Evolutionary conservation across 2,888 invertebrate species (phyloP).

Genomic region (Euphydryas editha): DNA sequence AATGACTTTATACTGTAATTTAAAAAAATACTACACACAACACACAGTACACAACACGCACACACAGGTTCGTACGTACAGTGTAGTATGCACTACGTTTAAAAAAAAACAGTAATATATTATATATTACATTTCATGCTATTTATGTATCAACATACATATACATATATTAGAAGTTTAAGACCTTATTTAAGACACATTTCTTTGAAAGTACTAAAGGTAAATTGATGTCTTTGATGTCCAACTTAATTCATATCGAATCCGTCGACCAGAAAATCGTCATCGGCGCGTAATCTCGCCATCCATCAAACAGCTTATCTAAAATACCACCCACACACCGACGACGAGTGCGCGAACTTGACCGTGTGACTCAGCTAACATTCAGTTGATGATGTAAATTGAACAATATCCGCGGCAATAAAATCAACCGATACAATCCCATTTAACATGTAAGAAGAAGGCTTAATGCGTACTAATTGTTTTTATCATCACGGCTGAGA

Average conservation of each 20-base stretch:
- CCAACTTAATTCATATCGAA: neutral
- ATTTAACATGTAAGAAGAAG: neutral
- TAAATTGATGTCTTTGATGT: neutral
- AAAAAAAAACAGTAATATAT: no score
- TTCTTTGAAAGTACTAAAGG: neutral
- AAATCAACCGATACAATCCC: no score
- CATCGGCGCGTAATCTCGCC: slow-evolving; percentile 13
- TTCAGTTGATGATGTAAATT: slow-evolving; percentile 7
- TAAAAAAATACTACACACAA: no score
- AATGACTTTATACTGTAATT: no score
- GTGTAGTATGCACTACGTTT: no score
- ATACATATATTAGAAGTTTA: no score
- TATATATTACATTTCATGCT: no score
- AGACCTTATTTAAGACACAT: neutral
- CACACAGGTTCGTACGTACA: no score
- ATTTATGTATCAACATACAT: no score
- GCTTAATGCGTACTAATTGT: neutral
- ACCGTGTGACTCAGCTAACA: slow-evolving; percentile 53
- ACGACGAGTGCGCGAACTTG: slow-evolving; percentile 52
- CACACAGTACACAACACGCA: no score
- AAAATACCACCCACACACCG: slow-evolving; percentile 20
- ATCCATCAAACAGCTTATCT: slow-evolving; percentile 22
- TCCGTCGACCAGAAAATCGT: neutral
- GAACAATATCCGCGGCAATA: neutral
- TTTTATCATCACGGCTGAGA: neutral